Conservation (phyloP, 2,797 vertebrate species). For the Masticophis lateralis region DNA sequence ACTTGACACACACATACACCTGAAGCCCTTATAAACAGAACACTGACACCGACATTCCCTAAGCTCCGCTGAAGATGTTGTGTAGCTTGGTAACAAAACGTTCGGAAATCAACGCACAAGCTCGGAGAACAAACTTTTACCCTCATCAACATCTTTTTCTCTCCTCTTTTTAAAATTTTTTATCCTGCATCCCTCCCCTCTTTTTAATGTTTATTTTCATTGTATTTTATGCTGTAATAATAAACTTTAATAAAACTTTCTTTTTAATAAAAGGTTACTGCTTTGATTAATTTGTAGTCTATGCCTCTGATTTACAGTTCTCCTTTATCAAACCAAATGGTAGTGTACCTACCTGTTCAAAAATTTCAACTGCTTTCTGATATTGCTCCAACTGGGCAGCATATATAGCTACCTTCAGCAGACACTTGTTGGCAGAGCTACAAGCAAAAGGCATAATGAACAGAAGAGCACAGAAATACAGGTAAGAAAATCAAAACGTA, state of each 20-base stretch:
- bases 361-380: constrained; percentile 94
- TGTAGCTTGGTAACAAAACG: too few relatives aligned
- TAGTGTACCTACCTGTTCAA: constrained; percentile 85
- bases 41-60: too few relatives aligned
- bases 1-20: too few relatives aligned
- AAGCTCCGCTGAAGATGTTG: too few relatives aligned
- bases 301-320: background rate
- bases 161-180: background rate
- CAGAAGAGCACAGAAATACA: background rate
- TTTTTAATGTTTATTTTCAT: background rate
- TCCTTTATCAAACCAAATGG: fast-evolving
- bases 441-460: constrained; percentile 36
- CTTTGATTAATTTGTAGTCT: background rate
- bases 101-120: too few relatives aligned
- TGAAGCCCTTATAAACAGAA: too few relatives aligned
- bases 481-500: fast-evolving
- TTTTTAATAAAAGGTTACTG: background rate
- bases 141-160: background rate
- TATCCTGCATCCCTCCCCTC: background rate
- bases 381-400: constrained; percentile 96
- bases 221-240: background rate
- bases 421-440: constrained; percentile 98
- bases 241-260: background rate
- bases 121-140: too few relatives aligned
- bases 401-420: constrained; percentile 94